Evolutionary conservation across 1,140 invertebrate genomes (phyloP), one percentile per base, ranked within the genome.

Genomic region (Papilio xuthus): DNA sequence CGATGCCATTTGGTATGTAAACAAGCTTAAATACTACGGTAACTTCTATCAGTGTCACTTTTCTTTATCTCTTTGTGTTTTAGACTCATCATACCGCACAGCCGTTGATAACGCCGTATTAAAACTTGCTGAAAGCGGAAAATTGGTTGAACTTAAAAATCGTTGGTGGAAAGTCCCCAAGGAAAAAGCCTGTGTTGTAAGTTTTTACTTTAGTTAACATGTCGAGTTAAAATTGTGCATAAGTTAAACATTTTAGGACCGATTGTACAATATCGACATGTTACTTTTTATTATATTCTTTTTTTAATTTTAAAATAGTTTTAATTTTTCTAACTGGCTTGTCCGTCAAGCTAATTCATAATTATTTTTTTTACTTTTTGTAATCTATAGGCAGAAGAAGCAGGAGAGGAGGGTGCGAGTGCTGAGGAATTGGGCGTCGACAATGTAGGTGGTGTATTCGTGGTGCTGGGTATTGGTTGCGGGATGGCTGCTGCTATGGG

Each of bases 381-480:
- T 77, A 72, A 63, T 78, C 84, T 71, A 18, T 74, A 93, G 90
- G 50, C 82, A 13, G 89, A 92, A 74, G 92, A 92, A 82, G 87
- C 88, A 28, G 83, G 81, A 0, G 92, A 91, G 79, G 88, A 90
- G 71, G 91, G 88, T 7, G 85, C 86, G 2, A 87, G 89, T 73
- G 94, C 95, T 0, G 94, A 89, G 0, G 96, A 97, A 86, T 88
- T 97, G 70, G 96, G 96, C 20, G 95, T 99, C 47, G 95, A 96
- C 28, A 97, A 98, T 81, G 97, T 99, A 10, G 97, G 98, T 77
- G 98, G 98, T 72, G 97, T 99, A 13, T 99, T 98, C 90, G 95
- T 99, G 1, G 97, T 99, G 0, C 92, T 99, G 0, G 95, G 96
- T 2, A 95, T 95, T 26, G 97, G 97, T 0, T 96, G 96, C 69